Conservation (phyloP, 2,113 vertebrate species). For the Leucopsar rothschildi region DNA sequence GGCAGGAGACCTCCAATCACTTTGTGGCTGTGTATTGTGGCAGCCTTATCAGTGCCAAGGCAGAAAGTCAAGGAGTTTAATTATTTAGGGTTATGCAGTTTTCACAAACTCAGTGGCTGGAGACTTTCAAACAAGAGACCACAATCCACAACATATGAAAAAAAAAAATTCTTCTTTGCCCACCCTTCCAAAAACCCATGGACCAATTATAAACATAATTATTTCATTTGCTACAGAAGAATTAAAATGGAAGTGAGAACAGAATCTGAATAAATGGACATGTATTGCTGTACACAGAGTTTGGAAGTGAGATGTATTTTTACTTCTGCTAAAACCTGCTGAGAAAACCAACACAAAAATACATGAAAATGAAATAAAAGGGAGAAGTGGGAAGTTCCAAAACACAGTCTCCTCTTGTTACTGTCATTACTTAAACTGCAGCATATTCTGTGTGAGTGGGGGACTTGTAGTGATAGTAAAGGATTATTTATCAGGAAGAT, state of each 20-base stretch:
- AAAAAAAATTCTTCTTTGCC: neutral
- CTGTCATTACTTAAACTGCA: neutral
- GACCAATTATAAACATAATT: neutral
- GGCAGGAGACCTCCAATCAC: neutral
- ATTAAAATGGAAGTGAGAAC: neutral
- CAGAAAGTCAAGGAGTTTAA: neutral
- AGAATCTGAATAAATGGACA: neutral
- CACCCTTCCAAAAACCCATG: neutral
- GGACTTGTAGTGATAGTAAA: neutral
- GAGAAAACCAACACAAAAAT: neutral
- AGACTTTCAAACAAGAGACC: neutral
- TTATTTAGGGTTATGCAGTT: neutral
- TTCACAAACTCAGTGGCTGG: neutral
- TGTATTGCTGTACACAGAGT: neutral
- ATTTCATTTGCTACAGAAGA: neutral
- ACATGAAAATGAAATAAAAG: neutral
- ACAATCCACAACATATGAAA: neutral
- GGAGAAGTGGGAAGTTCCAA: neutral
- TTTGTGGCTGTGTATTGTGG: neutral
- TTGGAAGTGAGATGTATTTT: neutral
- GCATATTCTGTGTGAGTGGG: neutral
- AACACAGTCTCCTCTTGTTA: neutral
- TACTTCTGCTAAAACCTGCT: neutral
- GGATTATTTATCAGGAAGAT: constrained; percentile 18
- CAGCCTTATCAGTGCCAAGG: neutral